Conservation (phyloP, 2,888 invertebrate species). For the Acrobasis suavella region DNA sequence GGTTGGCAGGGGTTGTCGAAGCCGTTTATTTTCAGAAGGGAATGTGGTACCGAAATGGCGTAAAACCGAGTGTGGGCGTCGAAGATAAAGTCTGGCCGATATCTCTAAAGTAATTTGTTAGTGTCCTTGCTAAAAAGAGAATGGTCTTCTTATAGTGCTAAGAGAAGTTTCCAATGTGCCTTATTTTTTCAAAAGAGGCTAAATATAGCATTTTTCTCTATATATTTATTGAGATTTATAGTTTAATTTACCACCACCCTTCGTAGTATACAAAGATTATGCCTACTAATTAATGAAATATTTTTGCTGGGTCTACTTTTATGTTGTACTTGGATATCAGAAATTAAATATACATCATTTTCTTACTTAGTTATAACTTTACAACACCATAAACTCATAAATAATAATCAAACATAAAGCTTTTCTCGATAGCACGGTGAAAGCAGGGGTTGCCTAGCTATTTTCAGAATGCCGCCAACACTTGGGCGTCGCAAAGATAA, state of each 20-base stretch:
- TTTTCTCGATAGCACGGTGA: constrained; percentile 42
- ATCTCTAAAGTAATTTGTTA: constrained; percentile 46
- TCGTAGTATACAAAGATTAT: too few species aligned
- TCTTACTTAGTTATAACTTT: too few species aligned
- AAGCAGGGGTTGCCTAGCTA: constrained; percentile 52
- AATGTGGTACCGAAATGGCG: constrained; percentile 38
- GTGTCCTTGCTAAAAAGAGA: constrained; percentile 18
- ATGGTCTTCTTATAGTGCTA: background rate
- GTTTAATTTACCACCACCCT: too few species aligned
- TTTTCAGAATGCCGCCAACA: constrained; percentile 59
- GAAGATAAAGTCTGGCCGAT: constrained; percentile 61
- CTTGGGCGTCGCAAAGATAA: constrained; percentile 71
- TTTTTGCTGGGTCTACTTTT: too few species aligned
- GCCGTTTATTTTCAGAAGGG: constrained; percentile 63
- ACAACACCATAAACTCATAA: background rate
- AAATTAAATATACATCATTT: too few species aligned
- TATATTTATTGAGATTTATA: too few species aligned
- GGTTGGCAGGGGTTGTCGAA: constrained; percentile 43
- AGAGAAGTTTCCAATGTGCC: background rate
- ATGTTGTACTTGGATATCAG: too few species aligned
- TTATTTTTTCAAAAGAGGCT: too few species aligned
- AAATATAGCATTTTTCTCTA: too few species aligned
- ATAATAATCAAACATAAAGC: background rate
- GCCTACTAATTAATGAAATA: too few species aligned
- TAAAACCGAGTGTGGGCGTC: constrained; percentile 55